Base-by-base conservation (phyloP, 2,113 vertebrate genomes). In the Lepus europaeus region DNA sequence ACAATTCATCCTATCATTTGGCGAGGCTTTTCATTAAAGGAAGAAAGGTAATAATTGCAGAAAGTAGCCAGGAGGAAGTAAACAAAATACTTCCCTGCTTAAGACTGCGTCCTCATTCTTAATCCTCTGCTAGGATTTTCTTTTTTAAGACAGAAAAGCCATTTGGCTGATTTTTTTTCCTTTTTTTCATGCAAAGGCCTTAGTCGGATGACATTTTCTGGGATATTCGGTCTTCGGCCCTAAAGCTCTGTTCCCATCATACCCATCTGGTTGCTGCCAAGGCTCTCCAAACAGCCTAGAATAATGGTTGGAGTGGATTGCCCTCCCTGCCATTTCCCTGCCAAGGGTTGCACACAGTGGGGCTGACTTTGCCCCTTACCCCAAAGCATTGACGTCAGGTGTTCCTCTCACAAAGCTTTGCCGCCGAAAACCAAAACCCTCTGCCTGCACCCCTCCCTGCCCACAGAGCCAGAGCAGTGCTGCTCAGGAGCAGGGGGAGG, bases 201-300 rank as follows among this genome's bases (percentile, higher is more conserved):
- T 92, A 93, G 61, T 39, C n/a, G 61, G n/a, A 89, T 97, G 89
- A 96, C 79, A 93, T 22, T 13, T 68, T 96, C 89, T 51, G 31
- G 59, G 36, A 61, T 80, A 27, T 91, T 66, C 33, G 45, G 5
- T 90, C 68, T 66, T 78, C 20, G 22, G 45, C 74, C 87, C 56
- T 90, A 88, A 84, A 73, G 56, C 95, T 69, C 51, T 91, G 66
- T 64, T 87, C 25, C 7, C 72, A 31, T 94, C 33, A 4, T 25
- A n/a, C 82, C 69, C 53, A 93, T 79, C 45, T 10, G 95, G 11
- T 9, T 56, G 73, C 53, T 4, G 89, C 2, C 73, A 3, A 92
- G 56, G 49, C 91, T 92, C 87, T 94, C 0, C 0, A 91, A 86
- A 5, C 0, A 0, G 70, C 29, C 10, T 27, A 61, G 87, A 86